These are phyloP conservation scores for Colinus virginianus DNA, from an alignment of 2,113 vertebrate species.

Conservation along the genomic window DNA sequence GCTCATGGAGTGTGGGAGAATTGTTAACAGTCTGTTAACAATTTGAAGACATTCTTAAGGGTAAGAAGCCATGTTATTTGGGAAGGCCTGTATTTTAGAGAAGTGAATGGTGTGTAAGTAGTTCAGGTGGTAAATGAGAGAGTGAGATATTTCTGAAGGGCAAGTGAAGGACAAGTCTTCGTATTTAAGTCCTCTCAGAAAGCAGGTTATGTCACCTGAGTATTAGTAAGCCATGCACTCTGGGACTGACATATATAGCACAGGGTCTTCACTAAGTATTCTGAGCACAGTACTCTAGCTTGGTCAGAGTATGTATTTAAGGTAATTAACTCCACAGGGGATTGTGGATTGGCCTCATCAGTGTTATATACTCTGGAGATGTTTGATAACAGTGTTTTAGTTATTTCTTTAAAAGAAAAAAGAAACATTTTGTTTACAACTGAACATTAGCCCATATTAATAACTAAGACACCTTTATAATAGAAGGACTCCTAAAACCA, in stretches of 20 bases:
- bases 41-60: not conserved
- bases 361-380: not conserved
- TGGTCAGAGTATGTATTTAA: not conserved
- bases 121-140: not conserved
- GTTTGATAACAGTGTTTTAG: not conserved
- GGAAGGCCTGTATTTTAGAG: not conserved
- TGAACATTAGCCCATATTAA: not conserved
- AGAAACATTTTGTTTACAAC: not conserved
- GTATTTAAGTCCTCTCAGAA: not conserved
- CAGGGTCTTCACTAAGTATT: not conserved
- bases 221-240: not conserved
- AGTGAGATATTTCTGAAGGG: not conserved
- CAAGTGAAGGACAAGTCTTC: not conserved
- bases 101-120: not conserved
- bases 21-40: not conserved
- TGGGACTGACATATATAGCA: not conserved
- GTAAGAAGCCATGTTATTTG: not conserved
- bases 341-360: constrained; percentile 2
- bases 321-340: constrained; percentile 10
- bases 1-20: not conserved
- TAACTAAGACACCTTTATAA: not conserved
- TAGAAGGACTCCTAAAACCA: not conserved
- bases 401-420: not conserved
- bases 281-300: not conserved
- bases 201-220: not conserved